Evolutionary conservation across 2,888 invertebrate species (phyloP), one percentile per base, ranked within the genome.

Genomic region (Octodonta nipae): DNA sequence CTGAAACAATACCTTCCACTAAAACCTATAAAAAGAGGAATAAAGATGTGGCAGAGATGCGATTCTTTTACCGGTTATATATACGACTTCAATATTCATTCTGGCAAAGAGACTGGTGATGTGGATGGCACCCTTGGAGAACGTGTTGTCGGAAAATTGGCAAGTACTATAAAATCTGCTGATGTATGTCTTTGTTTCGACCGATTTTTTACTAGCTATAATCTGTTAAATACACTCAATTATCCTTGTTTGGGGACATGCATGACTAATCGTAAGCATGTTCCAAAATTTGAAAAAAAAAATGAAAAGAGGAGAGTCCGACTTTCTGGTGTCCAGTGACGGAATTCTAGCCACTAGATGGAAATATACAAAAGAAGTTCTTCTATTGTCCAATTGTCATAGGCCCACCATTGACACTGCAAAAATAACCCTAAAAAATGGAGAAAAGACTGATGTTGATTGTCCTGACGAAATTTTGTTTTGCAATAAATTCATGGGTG

Each of bases 71-170:
- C 32, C 6, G 37, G 42, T 7, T 42, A 42, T 35, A 30, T 37
- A 13, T 37, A 43, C 26, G 37, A 37, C 29, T 8, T 37, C 13
- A 40, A 40, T 30, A 36, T 43, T 26, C 39, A 41, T 22, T 29
- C 32, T 28, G 35, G 41, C 24, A 40, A 42, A 24, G 33, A 40
- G 13, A 34, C 15, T 28, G 27, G 13, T 13, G 10, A 14, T 26
- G 17, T 16, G 5, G 30, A 34, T 26, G 27, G 30, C 13, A 34
- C 30, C 13, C 15, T 34, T 10, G 27, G 31, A 26, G 34, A 34
- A 34, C 15, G 34, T 13, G 31, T 30, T 26, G 30, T 34, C 7
- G 13, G 17, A 16, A 34, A 26, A 30, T 15, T 31, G 8, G 20
- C 25, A 8, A 13, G 22, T 2, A 26, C 30, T 13, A 17, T 34